Base-by-base conservation (phyloP, 2,113 vertebrate genomes). In the Nothobranchius kuhntae region DNA sequence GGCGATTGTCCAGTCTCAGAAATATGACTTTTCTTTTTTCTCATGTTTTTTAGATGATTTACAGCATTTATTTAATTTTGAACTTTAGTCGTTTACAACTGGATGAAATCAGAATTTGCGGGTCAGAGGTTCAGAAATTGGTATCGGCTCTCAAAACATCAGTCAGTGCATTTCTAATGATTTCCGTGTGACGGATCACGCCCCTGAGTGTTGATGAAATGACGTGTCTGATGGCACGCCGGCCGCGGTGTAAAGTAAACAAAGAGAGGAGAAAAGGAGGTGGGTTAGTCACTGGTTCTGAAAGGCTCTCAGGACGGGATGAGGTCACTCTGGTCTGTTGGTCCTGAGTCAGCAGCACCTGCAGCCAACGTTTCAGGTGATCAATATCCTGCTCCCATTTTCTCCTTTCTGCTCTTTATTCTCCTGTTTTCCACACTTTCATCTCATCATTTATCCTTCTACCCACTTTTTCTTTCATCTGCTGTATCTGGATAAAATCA, bases 261-360 rank as follows among this genome's bases (percentile, higher is more conserved):
- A 72, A 67, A 57, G 66, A 55, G 45, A 26, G 65, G 45, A 15
- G 13, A 8, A 40, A 42, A 38, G 9, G 17, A 46, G 53, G 59
- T 13, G 53, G 13, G 30, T 30, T 30, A 30, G 30, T 21, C 21
- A 21, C 21, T 21, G 21, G 21, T 21, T 21, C 21, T 21, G 21
- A 21, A 21, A 21, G 21, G 21, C 21, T 30, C 30, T 30, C 71
- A 30, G 53, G 52, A 48, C 12, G 13, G 55, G 73, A 77, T 84
- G 78, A 80, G 56, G 56, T 80, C 78, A 82, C 76, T 63, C 14
- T 40, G 12, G 52, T 51, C 47, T 56, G 62, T 53, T 72, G 71
- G 8, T 42, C 30, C 30, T 4, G 30, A 30, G 30, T 67, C 76
- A 73, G 73, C 72, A 79, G 73, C 77, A 85, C 74, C 82, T 78